phyloP scores from a whole-genome alignment of 2,113 vertebrate genomes.

The Microtus ochrogaster region DNA sequence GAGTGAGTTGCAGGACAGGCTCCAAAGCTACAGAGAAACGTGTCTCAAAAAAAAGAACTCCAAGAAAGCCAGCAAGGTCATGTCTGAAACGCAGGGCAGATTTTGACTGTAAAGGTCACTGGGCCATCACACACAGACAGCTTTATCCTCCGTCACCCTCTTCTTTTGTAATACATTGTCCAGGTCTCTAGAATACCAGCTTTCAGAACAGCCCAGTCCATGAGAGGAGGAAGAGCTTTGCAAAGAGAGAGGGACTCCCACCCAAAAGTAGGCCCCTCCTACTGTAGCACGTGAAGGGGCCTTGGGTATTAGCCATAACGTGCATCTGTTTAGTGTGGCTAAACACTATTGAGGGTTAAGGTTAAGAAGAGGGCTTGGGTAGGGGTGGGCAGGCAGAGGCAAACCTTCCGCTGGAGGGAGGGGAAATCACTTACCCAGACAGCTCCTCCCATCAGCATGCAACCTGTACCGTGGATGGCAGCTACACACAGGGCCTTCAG shows the following conservation, averaged over 20 bases:
- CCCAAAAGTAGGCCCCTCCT: not conserved
- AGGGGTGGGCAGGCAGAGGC: too few relatives aligned
- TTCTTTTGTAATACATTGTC: not conserved
- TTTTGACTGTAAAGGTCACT: not conserved
- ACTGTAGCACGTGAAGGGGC: not conserved
- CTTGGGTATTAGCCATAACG: not conserved
- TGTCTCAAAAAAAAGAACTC: too few relatives aligned
- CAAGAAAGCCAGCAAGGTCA: not conserved
- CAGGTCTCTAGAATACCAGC: not conserved
- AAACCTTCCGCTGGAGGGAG: not conserved
- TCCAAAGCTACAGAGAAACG: too few relatives aligned
- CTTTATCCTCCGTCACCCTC: not conserved
- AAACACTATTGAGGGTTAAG: not conserved
- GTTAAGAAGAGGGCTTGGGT: not conserved
- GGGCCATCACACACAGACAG: not conserved
- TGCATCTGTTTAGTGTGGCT: not conserved
- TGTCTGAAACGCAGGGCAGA: not conserved
- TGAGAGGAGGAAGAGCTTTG: constrained; percentile 30
- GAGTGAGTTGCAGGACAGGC: too few relatives aligned
- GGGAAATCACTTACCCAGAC: constrained; percentile 91
- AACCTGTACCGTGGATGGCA: constrained; percentile 94
- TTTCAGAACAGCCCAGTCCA: not conserved
- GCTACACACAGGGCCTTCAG: constrained; percentile 92
- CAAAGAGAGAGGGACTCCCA: not conserved
- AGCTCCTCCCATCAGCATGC: constrained; percentile 92